Evolutionary conservation across 2,797 vertebrate species (phyloP), one percentile per base, ranked within the genome.

Genomic region (Pangasius djambal): DNA sequence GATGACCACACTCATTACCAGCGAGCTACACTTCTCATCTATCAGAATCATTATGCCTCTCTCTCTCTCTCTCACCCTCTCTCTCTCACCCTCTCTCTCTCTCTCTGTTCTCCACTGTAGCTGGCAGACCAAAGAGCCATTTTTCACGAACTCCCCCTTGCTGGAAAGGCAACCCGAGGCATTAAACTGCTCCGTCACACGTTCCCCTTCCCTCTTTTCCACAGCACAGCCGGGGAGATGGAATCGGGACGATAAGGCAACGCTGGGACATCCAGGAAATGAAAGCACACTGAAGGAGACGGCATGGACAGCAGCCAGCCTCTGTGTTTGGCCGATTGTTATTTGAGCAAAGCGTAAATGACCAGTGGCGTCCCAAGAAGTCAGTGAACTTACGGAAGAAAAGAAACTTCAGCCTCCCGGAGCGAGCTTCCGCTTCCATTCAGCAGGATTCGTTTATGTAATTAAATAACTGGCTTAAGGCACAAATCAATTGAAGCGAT

Each of bases 181-280:
- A 91, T 91, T 94, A 91, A 93, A 94, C 91, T 90, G 79, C 92
- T 90, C 88, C 81, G 91, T 90, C 87, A 93, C 90, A 92, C 89
- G 93, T 91, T 89, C 55, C 87, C 83, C 83, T 52, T 63, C 70
- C 67, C 57, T 65, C 75, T 91, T 86, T 87, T 88, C 86, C 87
- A 87, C 70, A 87, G 88, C 92, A 91, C 94, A 94, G 93, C 92
- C 92, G 90, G 93, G 89, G 82, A 88, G 86, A 90, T 37, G 55
- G 86, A 85, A 77, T 57, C 7, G 18, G 88, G 86, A 88, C 59
- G 86, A 90, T 88, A 89, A 88, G 84, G 87, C 63, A 59, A 89
- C 72, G 1, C 57, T 81, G 67, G 40, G 88, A 40, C 79, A 74
- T 69, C 72, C 81, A 83, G 86, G 87, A 90, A 77, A 92, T 89